Evolutionary conservation across 2,888 invertebrate genomes (phyloP).

Genomic region (Pollenia labialis): DNA sequence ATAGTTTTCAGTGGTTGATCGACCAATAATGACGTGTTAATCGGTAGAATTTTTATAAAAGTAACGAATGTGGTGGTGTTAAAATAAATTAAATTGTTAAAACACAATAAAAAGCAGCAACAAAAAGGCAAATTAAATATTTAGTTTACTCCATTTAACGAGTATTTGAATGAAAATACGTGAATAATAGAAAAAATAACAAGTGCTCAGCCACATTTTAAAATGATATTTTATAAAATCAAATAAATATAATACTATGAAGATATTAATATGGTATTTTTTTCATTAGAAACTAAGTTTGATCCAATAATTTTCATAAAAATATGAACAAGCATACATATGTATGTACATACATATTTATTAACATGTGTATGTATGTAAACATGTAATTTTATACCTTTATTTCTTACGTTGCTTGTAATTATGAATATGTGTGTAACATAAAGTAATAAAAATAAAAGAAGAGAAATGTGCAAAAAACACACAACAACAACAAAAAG

Average conservation of each 20-base stretch:
- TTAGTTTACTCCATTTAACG: slow-evolving; percentile 5
- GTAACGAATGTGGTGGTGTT: slow-evolving; percentile 21
- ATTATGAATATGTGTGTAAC: background rate
- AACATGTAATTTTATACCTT: background rate
- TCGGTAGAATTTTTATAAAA: slow-evolving; percentile 35
- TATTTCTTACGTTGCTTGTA: background rate
- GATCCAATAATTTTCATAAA: background rate
- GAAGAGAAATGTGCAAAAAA: slow-evolving; percentile 40
- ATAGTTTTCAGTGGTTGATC: slow-evolving; percentile 68
- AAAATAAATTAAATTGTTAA: slow-evolving; percentile 22
- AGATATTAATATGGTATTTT: background rate
- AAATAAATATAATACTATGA: background rate
- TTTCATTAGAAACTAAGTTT: background rate
- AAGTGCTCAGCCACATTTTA: slow-evolving; percentile 35
- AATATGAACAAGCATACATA: background rate
- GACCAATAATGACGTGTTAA: slow-evolving; percentile 65
- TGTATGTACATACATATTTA: slow-evolving; percentile 18
- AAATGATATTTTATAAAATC: background rate
- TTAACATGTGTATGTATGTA: background rate
- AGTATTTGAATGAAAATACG: slow-evolving; percentile 26
- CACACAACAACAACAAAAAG: background rate
- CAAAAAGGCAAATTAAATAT: slow-evolving; percentile 18
- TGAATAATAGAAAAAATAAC: slow-evolving; percentile 27
- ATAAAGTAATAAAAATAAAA: slow-evolving; percentile 18
- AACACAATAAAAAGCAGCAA: background rate